phyloP scores from a whole-genome alignment of 2,888 invertebrate species.

The Orchesella flavescens region DNA sequence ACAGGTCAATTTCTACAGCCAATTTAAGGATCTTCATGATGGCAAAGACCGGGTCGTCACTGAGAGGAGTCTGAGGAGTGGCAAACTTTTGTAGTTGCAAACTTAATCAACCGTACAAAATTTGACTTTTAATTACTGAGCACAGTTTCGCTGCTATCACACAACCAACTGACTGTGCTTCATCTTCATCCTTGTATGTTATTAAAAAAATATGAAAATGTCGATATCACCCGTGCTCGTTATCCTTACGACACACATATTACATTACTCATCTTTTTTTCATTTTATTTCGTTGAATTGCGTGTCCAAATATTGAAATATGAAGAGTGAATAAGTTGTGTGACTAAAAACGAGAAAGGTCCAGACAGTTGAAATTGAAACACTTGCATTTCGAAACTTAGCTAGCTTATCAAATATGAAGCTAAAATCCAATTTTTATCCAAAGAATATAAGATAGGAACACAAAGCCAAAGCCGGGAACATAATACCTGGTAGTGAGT shows the following conservation, averaged over 20 bases:
- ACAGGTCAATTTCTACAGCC: too few relatives aligned
- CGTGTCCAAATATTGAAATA: slow-evolving; percentile 55
- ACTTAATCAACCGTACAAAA: too few relatives aligned
- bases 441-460: background rate
- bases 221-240: background rate
- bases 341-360: slow-evolving; percentile 12
- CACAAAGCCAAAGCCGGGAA: background rate
- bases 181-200: background rate
- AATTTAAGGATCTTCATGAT: too few relatives aligned
- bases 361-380: slow-evolving; percentile 42
- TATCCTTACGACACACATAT: background rate
- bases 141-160: background rate
- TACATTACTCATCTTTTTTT: background rate
- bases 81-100: too few relatives aligned
- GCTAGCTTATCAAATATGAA: background rate
- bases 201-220: background rate
- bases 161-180: background rate
- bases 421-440: background rate
- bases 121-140: background rate
- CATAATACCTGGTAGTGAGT: background rate
- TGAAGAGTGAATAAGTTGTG: slow-evolving; percentile 25
- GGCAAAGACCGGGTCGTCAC: too few relatives aligned
- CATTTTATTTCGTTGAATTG: slow-evolving; percentile 39
- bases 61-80: too few relatives aligned
- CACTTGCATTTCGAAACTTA: slow-evolving; percentile 5